Conservation (phyloP, 2,888 invertebrate genomes). For the Conus canariensis region DNA sequence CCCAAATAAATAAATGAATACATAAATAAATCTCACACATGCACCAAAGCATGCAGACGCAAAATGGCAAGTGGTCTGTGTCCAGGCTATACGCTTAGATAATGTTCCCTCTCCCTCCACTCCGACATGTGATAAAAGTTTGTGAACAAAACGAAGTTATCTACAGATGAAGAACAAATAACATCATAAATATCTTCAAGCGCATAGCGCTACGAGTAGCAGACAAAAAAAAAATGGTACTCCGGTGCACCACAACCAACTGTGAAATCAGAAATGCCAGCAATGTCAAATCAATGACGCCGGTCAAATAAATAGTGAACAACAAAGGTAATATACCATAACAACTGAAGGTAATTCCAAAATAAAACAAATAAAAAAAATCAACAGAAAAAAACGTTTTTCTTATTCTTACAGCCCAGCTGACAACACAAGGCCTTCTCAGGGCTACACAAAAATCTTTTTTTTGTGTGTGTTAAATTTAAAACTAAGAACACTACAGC, state of each 20-base stretch:
- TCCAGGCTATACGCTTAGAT: slow-evolving; percentile 26
- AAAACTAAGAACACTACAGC: no score
- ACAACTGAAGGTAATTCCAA: background rate
- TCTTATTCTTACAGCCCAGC: no score
- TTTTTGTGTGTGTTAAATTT: no score
- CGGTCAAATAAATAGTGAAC: background rate
- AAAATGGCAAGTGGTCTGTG: slow-evolving; percentile 3
- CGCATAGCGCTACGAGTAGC: background rate
- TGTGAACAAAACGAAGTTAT: background rate
- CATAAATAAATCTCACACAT: background rate
- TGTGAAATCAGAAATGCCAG: background rate
- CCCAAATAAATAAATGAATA: no score
- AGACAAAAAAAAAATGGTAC: background rate
- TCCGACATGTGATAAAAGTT: background rate
- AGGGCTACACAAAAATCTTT: no score
- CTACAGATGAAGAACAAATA: background rate
- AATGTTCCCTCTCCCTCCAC: background rate
- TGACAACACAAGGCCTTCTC: no score
- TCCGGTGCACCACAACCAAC: slow-evolving; percentile 1
- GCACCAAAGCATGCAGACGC: background rate
- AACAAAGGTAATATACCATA: background rate
- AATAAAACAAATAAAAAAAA: background rate
- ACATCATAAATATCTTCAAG: slow-evolving; percentile 15
- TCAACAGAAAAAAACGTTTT: background rate
- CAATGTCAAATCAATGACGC: slow-evolving; percentile 27